phyloP scores from a whole-genome alignment of 1,140 invertebrate genomes.

The Drosophila arawakana region DNA sequence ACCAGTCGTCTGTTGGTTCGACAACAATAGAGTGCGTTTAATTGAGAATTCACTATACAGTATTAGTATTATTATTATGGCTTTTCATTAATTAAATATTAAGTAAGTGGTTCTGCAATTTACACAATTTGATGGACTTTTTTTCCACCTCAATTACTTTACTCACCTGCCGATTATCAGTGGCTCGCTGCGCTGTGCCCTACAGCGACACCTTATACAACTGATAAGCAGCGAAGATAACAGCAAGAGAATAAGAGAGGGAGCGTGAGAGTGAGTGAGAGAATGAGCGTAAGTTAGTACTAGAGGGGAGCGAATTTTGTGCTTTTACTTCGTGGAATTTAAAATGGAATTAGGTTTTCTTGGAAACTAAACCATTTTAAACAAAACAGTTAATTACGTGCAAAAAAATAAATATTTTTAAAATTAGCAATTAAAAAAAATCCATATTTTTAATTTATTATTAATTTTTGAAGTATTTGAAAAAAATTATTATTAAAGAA shows the following conservation, averaged over 20 bases:
- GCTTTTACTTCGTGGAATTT: not conserved
- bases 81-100: slow-evolving; percentile 56
- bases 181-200: slow-evolving; percentile 9
- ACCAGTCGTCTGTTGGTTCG: slow-evolving; percentile 13
- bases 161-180: slow-evolving; percentile 37
- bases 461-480: too few relatives aligned
- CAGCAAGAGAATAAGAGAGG: not conserved
- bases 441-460: too few relatives aligned
- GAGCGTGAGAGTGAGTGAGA: slow-evolving; percentile 5
- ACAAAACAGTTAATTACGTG: not conserved
- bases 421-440: too few relatives aligned
- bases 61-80: slow-evolving; percentile 25
- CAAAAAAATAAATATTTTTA: too few relatives aligned
- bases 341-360: not conserved
- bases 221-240: slow-evolving; percentile 31
- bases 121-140: slow-evolving; percentile 5
- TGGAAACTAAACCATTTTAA: not conserved
- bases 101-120: slow-evolving; percentile 23
- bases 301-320: slow-evolving; percentile 18
- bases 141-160: slow-evolving; percentile 14
- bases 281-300: not conserved
- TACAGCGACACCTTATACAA: not conserved
- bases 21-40: slow-evolving; percentile 38
- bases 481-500: too few relatives aligned
- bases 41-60: slow-evolving; percentile 48